phyloP scores from a whole-genome alignment of 2,888 invertebrate genomes.

The Heliconius sara region DNA sequence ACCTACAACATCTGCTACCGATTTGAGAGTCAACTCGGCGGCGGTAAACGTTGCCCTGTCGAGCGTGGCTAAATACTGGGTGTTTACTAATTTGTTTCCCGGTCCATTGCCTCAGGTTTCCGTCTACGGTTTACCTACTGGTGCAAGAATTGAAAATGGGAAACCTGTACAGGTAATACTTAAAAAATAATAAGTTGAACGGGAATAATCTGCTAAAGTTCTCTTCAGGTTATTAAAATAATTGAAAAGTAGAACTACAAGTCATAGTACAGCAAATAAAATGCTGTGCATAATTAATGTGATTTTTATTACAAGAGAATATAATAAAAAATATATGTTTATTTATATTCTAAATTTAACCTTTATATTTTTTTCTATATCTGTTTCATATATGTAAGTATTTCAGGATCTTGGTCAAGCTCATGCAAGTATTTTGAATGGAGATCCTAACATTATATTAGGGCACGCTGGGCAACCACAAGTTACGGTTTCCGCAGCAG shows the following conservation, averaged over 20 bases:
- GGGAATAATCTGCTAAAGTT: not conserved
- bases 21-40: slow-evolving; percentile 86
- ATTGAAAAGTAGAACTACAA: not conserved
- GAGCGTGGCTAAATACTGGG: slow-evolving; percentile 92
- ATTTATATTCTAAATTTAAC: not conserved
- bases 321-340: not conserved
- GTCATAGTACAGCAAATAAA: not conserved
- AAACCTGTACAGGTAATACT: slow-evolving; percentile 84
- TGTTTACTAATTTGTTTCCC: slow-evolving; percentile 91
- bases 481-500: slow-evolving; percentile 72
- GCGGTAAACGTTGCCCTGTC: slow-evolving; percentile 88
- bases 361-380: not conserved
- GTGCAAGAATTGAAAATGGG: slow-evolving; percentile 85
- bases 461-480: slow-evolving; percentile 80
- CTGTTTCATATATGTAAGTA: slow-evolving; percentile 38
- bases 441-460: slow-evolving; percentile 81
- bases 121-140: slow-evolving; percentile 87
- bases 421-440: slow-evolving; percentile 78
- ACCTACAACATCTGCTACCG: slow-evolving; percentile 85
- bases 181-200: not conserved
- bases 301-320: not conserved
- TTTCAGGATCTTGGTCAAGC: slow-evolving; percentile 79
- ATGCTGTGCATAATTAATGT: not conserved
- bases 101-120: slow-evolving; percentile 90
- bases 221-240: not conserved